Evolutionary conservation across 2,888 invertebrate genomes (phyloP), one percentile per base, ranked within the genome.

Genomic region (Pollenia angustigena): DNA sequence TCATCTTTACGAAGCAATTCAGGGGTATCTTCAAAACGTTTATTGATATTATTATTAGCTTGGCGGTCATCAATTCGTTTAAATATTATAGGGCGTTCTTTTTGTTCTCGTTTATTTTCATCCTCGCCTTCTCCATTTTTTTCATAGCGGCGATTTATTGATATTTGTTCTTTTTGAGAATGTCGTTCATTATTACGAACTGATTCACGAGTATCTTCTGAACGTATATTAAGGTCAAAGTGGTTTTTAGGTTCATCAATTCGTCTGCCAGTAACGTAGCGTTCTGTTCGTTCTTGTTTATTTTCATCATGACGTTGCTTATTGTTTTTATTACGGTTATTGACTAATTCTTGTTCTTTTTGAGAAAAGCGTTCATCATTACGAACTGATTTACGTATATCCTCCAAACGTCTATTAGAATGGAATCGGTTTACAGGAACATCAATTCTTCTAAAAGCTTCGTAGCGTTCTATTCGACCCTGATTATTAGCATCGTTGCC

Each of bases 251-350:
- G n/a, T 14, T 68, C 58, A 48, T 62, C 42, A 32, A 52, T 6
- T 11, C 16, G 64, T 1, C 14, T 40, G 1, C 11, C 4, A 12
- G 9, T 1, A 18, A 66, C 60, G 18, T 44, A 46, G 4, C 23
- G 58, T 18, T 50, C 56, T 56, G 8, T 1, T n/a, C n/a, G 69
- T 44, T 32, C 23, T 14, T 12, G 44, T 16, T 50, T 52, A 18
- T 79, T 54, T 60, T 74, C 60, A 40, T 54, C 52, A 42, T 16
- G 8, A n/a, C 64, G 62, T 52, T n/a, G 40, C 2, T 56, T 62
- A 2, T 62, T 18, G 10, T 18, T 46, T 18, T 66, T 44, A 66
- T 18, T 40, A 11, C 18, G 62, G 2, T 14, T 48, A 1, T 16
- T 16, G 44, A 23, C 11, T 16, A 46, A 32, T 58, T 42, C 44